Percentiles rank a stretch among this genome's conserved stretches.
These are phyloP conservation scores for Euleptes europaea DNA, from an alignment of 2,113 vertebrate species.

Conservation along the genomic window DNA sequence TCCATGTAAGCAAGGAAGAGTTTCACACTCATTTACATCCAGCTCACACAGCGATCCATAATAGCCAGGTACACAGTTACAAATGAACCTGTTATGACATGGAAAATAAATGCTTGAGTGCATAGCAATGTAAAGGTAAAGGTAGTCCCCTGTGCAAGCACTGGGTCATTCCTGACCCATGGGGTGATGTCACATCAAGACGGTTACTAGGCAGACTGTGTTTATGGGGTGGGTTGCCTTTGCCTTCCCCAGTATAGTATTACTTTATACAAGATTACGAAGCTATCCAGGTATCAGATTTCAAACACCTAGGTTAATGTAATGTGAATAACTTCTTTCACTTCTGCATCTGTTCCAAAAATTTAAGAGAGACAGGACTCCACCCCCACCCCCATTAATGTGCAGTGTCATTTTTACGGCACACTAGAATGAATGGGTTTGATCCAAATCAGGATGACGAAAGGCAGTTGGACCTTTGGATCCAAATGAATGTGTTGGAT, in stretches of 20 bases:
- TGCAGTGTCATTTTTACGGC: no score
- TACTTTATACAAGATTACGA: neutral
- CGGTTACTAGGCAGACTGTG: no score
- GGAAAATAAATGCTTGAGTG: neutral
- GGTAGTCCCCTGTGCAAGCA: no score
- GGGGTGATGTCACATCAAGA: no score
- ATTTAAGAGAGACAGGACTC: no score
- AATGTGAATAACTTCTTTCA: neutral
- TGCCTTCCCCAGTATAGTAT: neutral
- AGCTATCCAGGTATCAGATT: neutral
- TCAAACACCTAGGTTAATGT: neutral
- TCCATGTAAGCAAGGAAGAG: constrained; percentile 79
- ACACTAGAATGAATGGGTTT: no score
- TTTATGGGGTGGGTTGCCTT: no score
- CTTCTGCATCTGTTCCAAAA: neutral
- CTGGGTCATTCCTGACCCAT: no score
- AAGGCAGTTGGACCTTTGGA: no score
- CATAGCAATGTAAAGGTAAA: constrained; percentile 3
- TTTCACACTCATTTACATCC: constrained; percentile 83
- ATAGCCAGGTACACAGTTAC: constrained; percentile 77
- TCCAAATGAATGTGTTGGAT: no score
- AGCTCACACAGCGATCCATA: constrained; percentile 81
- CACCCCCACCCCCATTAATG: no score
- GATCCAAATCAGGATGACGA: no score
- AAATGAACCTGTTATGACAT: constrained; percentile 73